Conservation (phyloP, 2,888 invertebrate species). For the Erannis defoliaria region DNA sequence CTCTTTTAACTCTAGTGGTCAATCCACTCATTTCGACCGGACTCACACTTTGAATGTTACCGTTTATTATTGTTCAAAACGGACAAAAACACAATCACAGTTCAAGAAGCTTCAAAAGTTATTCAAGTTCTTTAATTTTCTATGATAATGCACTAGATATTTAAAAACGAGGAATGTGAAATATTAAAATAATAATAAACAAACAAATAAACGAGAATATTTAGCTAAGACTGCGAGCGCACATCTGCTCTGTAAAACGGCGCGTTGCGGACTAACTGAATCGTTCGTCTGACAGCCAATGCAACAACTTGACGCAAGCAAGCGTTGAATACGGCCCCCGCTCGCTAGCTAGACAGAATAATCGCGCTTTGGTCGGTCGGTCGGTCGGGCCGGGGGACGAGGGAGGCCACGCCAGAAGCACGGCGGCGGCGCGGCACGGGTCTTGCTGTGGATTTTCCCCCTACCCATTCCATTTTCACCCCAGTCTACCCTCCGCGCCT, state of each 20-base stretch:
- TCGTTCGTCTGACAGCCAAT: conserved; percentile 42
- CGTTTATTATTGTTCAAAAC: conserved; percentile 72
- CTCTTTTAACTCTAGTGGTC: conserved; percentile 85
- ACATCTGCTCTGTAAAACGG: conserved; percentile 68
- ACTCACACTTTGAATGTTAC: conserved; percentile 66
- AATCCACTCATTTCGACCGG: conserved; percentile 85
- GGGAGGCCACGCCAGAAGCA: conserved; percentile 37
- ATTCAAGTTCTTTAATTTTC: conserved; percentile 45
- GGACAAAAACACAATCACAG: conserved; percentile 75
- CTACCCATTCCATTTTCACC: conserved; percentile 36
- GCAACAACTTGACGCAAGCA: conserved; percentile 61
- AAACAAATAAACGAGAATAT: conserved; percentile 59
- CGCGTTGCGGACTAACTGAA: conserved; percentile 80
- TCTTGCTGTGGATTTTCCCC: conserved; percentile 29
- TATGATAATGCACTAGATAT: conserved; percentile 47
- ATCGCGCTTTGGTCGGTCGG: conserved; percentile 66
- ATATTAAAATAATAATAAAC: conserved; percentile 62
- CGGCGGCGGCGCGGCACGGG: no score
- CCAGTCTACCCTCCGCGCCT: conserved; percentile 49
- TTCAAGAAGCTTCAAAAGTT: conserved; percentile 63
- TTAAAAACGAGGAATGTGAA: conserved; percentile 62
- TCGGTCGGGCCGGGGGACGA: conserved; percentile 46
- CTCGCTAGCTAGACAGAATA: conserved; percentile 78
- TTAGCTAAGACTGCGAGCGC: conserved; percentile 53
- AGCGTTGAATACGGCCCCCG: conserved; percentile 72